A percentile compares a stretch with the other conserved stretches of the same genome.
These are phyloP conservation scores for Acrossocheilus fasciatus DNA, from an alignment of 2,797 vertebrate genomes.

Conservation along the genomic window DNA sequence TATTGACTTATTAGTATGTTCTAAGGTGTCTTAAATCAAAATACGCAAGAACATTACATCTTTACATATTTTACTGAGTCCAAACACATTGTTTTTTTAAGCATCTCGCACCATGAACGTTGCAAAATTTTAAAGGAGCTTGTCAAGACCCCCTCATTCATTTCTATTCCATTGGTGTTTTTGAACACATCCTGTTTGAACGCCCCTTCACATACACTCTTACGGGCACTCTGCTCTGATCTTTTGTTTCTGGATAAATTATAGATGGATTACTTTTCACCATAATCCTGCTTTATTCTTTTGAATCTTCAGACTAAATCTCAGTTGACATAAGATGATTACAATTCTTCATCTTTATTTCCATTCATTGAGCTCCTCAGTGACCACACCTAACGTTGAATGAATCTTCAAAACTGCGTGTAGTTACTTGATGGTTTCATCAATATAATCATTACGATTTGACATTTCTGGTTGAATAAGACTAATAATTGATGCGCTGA, in stretches of 20 bases:
- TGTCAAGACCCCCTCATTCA: neutral
- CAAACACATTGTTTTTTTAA: neutral
- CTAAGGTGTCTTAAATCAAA: neutral
- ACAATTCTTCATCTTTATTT: constrained; percentile 16
- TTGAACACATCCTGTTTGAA: constrained; percentile 7
- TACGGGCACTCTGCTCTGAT: constrained; percentile 21
- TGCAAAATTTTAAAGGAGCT: neutral
- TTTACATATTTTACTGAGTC: neutral
- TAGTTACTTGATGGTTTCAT: constrained; percentile 18
- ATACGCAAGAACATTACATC: neutral
- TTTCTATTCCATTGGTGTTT: neutral
- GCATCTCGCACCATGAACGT: neutral
- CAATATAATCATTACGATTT: constrained; percentile 42
- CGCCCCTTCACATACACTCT: constrained; percentile 10
- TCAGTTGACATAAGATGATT: constrained; percentile 46
- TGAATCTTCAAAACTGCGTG: constrained; percentile 25
- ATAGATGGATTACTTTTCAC: constrained; percentile 51
- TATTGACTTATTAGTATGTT: constrained; percentile 27
- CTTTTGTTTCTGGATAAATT: constrained; percentile 46
- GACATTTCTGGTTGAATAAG: constrained; percentile 8
- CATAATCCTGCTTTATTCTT: constrained; percentile 52
- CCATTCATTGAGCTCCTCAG: constrained; percentile 16
- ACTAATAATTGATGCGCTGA: neutral
- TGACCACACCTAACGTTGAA: constrained; percentile 47
- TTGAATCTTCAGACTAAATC: constrained; percentile 41